Conservation (phyloP, 2,113 vertebrate genomes). For the Eonycteris spelaea region DNA sequence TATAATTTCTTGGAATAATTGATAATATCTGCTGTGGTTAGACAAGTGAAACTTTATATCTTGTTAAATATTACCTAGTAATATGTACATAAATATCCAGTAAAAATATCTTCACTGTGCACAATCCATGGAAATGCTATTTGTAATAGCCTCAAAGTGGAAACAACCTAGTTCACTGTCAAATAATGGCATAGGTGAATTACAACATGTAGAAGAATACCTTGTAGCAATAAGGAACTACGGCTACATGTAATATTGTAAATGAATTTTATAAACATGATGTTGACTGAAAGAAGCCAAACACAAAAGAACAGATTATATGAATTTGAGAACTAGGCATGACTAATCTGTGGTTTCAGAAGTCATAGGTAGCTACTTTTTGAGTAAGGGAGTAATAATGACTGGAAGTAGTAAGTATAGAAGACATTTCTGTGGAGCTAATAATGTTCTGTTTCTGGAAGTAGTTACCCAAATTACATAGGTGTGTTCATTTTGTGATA, state of each 20-base stretch:
- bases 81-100: background rate
- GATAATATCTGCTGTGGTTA: background rate
- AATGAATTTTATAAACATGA: background rate
- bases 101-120: background rate
- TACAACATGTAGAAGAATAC: background rate
- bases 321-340: background rate
- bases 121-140: background rate
- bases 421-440: background rate
- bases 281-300: background rate
- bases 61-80: background rate
- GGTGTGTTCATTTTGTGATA: background rate
- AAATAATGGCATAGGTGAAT: background rate
- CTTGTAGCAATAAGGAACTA: background rate
- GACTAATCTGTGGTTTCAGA: background rate
- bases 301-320: background rate
- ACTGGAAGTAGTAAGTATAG: background rate
- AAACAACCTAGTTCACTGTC: background rate
- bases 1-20: background rate
- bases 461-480: background rate
- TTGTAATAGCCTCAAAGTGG: background rate
- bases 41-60: background rate
- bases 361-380: background rate
- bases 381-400: background rate
- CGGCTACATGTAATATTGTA: background rate
- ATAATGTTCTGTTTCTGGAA: conserved; percentile 9